These are phyloP conservation scores for Sphaeridia pumilis DNA, from an alignment of 2,888 invertebrate genomes.

Conservation along the genomic window DNA sequence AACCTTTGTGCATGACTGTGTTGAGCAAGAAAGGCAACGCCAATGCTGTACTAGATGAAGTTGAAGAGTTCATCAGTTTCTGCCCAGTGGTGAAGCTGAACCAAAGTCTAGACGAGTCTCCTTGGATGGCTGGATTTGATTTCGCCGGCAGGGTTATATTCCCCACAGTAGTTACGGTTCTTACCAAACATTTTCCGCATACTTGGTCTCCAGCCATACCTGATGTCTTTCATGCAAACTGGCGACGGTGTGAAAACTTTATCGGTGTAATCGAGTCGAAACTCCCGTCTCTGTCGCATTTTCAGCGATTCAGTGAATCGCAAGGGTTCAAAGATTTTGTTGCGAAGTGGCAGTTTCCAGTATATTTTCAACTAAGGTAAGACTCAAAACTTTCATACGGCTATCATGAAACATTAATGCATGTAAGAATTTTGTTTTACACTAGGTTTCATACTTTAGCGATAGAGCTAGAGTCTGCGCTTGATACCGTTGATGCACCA, in stretches of 20 bases:
- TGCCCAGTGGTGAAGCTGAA: slow-evolving; percentile 26
- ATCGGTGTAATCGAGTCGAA: slow-evolving; percentile 50
- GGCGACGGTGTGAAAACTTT: slow-evolving; percentile 45
- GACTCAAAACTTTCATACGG: not conserved
- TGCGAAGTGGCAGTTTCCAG: slow-evolving; percentile 82
- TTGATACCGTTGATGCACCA: slow-evolving; percentile 37
- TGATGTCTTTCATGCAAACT: slow-evolving; percentile 29
- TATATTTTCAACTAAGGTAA: slow-evolving; percentile 82
- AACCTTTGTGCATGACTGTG: slow-evolving; percentile 29
- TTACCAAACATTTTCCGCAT: slow-evolving; percentile 33
- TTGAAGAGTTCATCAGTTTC: slow-evolving; percentile 26
- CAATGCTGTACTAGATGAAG: slow-evolving; percentile 28
- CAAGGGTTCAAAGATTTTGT: slow-evolving; percentile 58
- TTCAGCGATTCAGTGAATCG: slow-evolving; percentile 41
- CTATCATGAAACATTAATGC: not conserved
- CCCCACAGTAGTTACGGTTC: slow-evolving; percentile 22
- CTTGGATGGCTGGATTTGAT: slow-evolving; percentile 30
- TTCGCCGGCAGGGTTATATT: slow-evolving; percentile 29
- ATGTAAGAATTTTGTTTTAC: not conserved
- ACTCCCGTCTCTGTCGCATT: slow-evolving; percentile 51
- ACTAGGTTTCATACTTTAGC: slow-evolving; percentile 81
- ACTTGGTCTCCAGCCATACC: slow-evolving; percentile 33
- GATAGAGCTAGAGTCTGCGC: slow-evolving; percentile 49
- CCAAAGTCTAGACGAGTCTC: slow-evolving; percentile 19
- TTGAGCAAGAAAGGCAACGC: slow-evolving; percentile 32